Evolutionary conservation across 2,797 vertebrate species (phyloP).

Genomic region (Coracias cyanogaster): DNA sequence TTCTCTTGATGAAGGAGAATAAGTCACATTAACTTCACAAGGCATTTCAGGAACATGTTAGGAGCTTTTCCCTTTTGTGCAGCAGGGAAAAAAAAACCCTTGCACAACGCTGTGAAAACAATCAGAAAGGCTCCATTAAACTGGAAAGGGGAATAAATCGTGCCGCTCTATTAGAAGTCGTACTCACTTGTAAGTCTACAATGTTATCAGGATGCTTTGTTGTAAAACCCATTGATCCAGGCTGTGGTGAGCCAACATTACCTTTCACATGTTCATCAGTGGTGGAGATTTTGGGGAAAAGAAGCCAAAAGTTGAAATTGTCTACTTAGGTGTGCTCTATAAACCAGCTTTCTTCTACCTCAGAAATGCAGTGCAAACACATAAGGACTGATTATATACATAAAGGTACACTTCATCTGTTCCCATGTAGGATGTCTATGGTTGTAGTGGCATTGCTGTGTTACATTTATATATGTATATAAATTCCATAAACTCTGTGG

Average conservation of each 20-base stretch:
- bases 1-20: background rate
- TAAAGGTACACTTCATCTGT: background rate
- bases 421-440: background rate
- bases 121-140: constrained; percentile 4
- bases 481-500: background rate
- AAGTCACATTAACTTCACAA: constrained; percentile 19
- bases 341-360: background rate
- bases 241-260: background rate
- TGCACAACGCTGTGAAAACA: background rate
- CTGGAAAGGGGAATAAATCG: background rate
- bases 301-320: background rate
- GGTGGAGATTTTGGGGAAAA: background rate
- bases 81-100: background rate
- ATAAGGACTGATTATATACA: background rate
- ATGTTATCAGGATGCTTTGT: background rate
- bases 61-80: background rate
- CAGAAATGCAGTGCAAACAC: background rate
- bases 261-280: background rate
- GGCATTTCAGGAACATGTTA: background rate
- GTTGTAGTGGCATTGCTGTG: background rate
- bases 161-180: background rate
- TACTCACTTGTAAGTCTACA: background rate
- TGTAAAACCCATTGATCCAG: background rate
- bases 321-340: background rate
- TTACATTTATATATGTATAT: too few species aligned